Base-by-base conservation (phyloP, 2,113 vertebrate species). In the Glareola pratincola region DNA sequence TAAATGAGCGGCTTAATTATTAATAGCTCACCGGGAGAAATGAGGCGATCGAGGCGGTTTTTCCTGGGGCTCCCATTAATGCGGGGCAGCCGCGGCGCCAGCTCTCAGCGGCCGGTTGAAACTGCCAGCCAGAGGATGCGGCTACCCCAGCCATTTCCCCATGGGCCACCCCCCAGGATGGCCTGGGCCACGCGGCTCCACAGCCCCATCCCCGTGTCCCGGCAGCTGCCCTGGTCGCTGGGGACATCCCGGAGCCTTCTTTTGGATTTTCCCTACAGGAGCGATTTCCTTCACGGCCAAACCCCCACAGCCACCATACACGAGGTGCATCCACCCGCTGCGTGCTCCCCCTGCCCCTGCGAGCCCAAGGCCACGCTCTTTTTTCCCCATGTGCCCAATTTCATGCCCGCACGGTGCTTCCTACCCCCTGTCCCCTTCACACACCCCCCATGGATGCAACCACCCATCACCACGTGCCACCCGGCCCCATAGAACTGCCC, bases 1-100 rank as follows among this genome's bases (percentile, higher is more conserved):
- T 78, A 59, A 94, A 32, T 29, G 22, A 84, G 54, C 9, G 59
- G 96, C 51, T 98, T 97, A 98, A 97, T 97, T 47, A 97, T 98
- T 97, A 97, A 97, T 88, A 45, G 59, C 26, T 56, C 1, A 1
- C 47, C 6, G 7, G 72, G 41, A 83, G 51, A 43, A 62, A 54
- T 0, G 47, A 20, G 4, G 51, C 14, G 9, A 4, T 2, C 3
- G 3, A 7, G 32, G 37, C 3, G 2, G 5, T 32, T 32, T 29
- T 29, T 77, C 50, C 48, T 59, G 78, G 41, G 85, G 86, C 80
- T 93, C 77, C 67, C 54, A 27, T 21, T 2, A 34, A 9, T 1
- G 3, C 2, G 0, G 63, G 16, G 22, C 10, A 48, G 41, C 87
- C 0, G 1, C 0, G 6, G 63, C 3, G 1, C 64, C 48, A 17